Evolutionary conservation across 2,888 invertebrate genomes (phyloP), one percentile per base, ranked within the genome.

Genomic region (Serrognathus titanus): DNA sequence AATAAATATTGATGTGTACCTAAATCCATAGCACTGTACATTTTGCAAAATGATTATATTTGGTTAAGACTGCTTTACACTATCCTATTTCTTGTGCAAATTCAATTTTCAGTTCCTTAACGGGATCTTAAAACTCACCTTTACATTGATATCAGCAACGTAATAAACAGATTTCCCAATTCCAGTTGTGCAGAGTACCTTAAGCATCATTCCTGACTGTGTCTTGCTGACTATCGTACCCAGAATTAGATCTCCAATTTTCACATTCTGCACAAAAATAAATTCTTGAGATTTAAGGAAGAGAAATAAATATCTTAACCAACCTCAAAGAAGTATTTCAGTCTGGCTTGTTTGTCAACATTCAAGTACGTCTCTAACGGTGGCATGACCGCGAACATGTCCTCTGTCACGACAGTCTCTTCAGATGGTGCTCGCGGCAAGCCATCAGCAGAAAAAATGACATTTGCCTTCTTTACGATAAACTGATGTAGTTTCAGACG

Each of bases 401-500:
- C 88, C 61, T 82, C 82, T 46, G 83, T 79, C 41, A 71, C 57
- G 24, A 80, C 77, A 60, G 82, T 74, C 54, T 78, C 81, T 31
- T 81, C 81, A 1, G 80, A 77, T 3, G 79, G 75, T 35, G 82
- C 80, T 63, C 81, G 81, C 60, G 82, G 81, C 73, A 73, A 37
- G 80, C 72, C 36, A 77, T 81, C 61, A 77, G 74, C 74, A 82
- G 74, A 87, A 74, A 90, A 95, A 62, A 95, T 80, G 49, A 87
- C 82, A 70, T 84, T 84, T 1, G 93, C 90, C 77, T 94, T 94
- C 70, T 90, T 90, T 8, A 90, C 89, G 68, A 94, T 85, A 77
- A 95, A 94, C 71, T 92, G 91, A 71, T 93, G 92, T 41, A 95
- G 80, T 72, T 92, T 92, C 53, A 92, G 77, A 16, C 92, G 82